Conservation (phyloP, 2,888 invertebrate genomes). For the Hylaea fasciaria region DNA sequence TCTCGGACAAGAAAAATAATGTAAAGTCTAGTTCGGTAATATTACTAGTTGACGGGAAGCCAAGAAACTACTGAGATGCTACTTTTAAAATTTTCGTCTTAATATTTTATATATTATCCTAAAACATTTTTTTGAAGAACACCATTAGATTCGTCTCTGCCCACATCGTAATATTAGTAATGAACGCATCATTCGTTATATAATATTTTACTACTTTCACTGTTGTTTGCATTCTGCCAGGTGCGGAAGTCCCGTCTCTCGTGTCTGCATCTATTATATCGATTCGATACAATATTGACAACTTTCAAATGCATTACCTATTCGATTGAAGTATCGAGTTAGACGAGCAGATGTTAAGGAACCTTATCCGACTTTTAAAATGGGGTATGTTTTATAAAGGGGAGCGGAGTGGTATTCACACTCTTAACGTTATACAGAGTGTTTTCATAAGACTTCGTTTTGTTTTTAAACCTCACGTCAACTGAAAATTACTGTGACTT, state of each 20-base stretch:
- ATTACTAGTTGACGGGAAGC: no score
- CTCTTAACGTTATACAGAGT: conserved; percentile 54
- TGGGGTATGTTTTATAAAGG: conserved; percentile 52
- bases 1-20: no score
- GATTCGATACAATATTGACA: conserved; percentile 45
- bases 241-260: conserved; percentile 59
- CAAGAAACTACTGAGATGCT: no score
- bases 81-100: no score
- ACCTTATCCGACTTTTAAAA: conserved; percentile 65
- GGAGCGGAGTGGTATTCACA: conserved; percentile 28
- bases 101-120: no score
- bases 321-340: conserved; percentile 43
- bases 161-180: conserved; percentile 6
- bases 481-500: not conserved
- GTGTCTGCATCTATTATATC: conserved; percentile 39
- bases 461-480: no score
- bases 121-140: no score
- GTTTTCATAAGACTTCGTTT: conserved; percentile 33
- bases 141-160: not conserved
- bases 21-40: no score
- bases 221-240: conserved; percentile 44
- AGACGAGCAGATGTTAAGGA: conserved; percentile 71
- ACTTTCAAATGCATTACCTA: conserved; percentile 29
- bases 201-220: conserved; percentile 59
- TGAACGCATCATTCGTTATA: conserved; percentile 45